Percentiles rank a stretch among this genome's conserved stretches.
phyloP scores from a whole-genome alignment of 2,113 vertebrate species.

The Rhagologus leucostigma region DNA sequence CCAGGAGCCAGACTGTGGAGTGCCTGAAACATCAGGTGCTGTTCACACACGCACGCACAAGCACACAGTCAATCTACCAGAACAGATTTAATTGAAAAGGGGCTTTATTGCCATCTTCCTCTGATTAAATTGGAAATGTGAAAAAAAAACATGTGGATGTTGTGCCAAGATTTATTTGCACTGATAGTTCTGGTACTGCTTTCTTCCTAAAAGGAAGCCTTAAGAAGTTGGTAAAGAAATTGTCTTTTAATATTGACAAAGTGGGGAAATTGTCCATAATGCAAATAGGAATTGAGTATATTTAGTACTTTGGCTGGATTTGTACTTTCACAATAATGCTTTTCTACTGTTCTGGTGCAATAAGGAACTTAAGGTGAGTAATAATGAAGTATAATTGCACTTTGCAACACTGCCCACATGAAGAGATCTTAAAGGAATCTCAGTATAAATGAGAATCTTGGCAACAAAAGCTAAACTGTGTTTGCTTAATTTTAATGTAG shows the following conservation, averaged over 20 bases:
- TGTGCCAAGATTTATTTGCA: not conserved
- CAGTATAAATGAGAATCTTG: not conserved
- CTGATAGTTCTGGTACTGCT: not conserved
- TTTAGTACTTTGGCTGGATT: not conserved
- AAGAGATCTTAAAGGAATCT: not conserved
- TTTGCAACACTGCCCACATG: not conserved
- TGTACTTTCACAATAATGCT: not conserved
- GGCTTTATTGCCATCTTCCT: not conserved
- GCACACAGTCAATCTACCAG: not conserved
- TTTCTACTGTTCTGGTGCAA: not conserved
- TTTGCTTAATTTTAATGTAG: not conserved
- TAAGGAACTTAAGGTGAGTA: not conserved
- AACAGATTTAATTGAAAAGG: not conserved
- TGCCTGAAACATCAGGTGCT: not conserved
- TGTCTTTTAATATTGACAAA: not conserved
- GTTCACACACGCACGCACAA: rapidly evolving
- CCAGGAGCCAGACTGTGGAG: not conserved
- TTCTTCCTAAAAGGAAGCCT: not conserved
- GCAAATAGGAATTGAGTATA: not conserved
- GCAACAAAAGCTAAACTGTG: not conserved
- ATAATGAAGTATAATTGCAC: not conserved
- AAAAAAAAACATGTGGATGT: not conserved
- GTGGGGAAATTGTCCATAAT: not conserved
- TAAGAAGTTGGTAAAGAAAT: not conserved
- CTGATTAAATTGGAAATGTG: not conserved